phyloP scores from a whole-genome alignment of 2,888 invertebrate genomes.

The Perdita meconis region DNA sequence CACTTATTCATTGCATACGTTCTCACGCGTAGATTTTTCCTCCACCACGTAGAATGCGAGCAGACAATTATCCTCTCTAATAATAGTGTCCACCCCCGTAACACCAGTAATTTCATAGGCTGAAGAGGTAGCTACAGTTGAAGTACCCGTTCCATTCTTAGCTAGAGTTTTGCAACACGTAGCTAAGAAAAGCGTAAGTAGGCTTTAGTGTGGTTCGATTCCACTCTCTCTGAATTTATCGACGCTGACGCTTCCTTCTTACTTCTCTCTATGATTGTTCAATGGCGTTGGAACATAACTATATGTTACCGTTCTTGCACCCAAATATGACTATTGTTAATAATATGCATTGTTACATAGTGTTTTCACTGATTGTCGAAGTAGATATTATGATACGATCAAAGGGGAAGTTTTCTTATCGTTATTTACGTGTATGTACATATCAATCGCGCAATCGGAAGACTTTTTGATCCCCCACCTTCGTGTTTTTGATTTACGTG shows the following conservation, averaged over 20 bases:
- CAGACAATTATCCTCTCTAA: constrained; percentile 18
- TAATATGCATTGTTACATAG: background rate
- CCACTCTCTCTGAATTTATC: constrained; percentile 13
- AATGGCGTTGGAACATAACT: background rate
- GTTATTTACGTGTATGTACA: too few relatives aligned
- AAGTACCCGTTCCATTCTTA: constrained; percentile 45
- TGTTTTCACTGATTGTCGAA: background rate
- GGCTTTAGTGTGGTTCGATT: constrained; percentile 38
- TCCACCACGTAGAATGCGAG: constrained; percentile 25
- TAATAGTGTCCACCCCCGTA: constrained; percentile 4
- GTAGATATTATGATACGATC: too few relatives aligned
- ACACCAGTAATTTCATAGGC: constrained; percentile 27
- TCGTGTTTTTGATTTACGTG: too few relatives aligned
- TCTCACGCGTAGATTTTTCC: constrained; percentile 10
- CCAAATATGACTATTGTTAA: background rate
- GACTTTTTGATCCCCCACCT: too few relatives aligned
- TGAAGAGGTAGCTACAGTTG: constrained; percentile 38
- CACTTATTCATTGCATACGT: constrained; percentile 9
- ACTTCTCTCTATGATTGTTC: constrained; percentile 11
- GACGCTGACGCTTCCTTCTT: constrained; percentile 19
- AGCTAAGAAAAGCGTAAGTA: constrained; percentile 58
- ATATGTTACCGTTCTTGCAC: background rate
- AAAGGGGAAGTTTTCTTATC: too few relatives aligned
- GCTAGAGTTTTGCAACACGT: constrained; percentile 51
- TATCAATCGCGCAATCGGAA: too few relatives aligned